These are phyloP conservation scores for Micromussa lordhowensis DNA, from an alignment of 92 coral and sea anemone genomes.

Conservation along the genomic window DNA sequence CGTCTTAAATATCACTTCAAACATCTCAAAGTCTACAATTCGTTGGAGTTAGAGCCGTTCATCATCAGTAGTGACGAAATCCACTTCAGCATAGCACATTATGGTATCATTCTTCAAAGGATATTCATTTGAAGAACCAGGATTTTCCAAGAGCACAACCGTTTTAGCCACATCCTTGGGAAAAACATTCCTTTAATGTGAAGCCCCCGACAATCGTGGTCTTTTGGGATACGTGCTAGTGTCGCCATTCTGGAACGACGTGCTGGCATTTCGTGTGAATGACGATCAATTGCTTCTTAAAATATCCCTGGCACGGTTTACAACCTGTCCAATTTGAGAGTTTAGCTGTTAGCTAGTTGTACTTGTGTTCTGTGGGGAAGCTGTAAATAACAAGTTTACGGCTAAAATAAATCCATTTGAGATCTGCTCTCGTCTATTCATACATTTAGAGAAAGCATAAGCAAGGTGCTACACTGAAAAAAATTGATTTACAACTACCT, in stretches of 20 bases:
- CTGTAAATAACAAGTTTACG: slow-evolving; percentile 3
- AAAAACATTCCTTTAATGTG: slow-evolving; percentile 13
- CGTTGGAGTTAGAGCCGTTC: no score
- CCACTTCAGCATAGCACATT: slow-evolving; percentile 36
- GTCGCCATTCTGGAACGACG: slow-evolving; percentile 11
- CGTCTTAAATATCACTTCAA: no score
- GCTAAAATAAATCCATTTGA: slow-evolving; percentile 19
- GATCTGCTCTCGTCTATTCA: slow-evolving; percentile 10
- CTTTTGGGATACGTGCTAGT: slow-evolving; percentile 13
- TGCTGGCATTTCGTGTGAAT: slow-evolving; percentile 14
- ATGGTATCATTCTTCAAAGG: slow-evolving; percentile 18
- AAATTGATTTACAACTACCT: slow-evolving; percentile 1
- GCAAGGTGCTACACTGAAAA: slow-evolving; percentile 11
- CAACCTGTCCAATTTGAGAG: slow-evolving; percentile 12
- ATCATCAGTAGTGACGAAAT: slow-evolving; percentile 26
- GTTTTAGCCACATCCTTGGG: slow-evolving; percentile 5
- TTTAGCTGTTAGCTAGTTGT: slow-evolving; percentile 26
- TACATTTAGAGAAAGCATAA: slow-evolving; percentile 8
- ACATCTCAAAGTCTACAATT: no score
- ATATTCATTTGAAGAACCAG: slow-evolving; percentile 20
- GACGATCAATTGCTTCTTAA: background rate
- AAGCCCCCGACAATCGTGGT: slow-evolving; percentile 30
- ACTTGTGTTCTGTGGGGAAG: slow-evolving; percentile 12
- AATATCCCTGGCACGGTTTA: slow-evolving; percentile 13
- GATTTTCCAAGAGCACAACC: slow-evolving; percentile 5